Conservation (phyloP, 1,140 invertebrate genomes). For the Tribolium madens region DNA sequence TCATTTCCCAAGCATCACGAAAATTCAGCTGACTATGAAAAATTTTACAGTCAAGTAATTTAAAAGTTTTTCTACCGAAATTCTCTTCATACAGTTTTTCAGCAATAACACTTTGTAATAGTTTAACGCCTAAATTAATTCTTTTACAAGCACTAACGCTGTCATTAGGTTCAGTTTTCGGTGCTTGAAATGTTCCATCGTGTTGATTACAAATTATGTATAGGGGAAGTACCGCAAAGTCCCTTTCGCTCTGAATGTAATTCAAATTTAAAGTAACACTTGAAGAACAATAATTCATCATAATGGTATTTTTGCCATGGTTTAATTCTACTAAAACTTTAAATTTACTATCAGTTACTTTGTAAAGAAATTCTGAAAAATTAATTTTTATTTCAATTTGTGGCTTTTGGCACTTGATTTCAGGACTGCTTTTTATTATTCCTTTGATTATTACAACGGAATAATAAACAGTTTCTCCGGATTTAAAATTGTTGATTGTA, state of each 20-base stretch:
- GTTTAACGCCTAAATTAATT: slow-evolving; percentile 81
- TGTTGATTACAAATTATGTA: slow-evolving; percentile 82
- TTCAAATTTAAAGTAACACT: slow-evolving; percentile 41
- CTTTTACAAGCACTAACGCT: slow-evolving; percentile 80
- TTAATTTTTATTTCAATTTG: slow-evolving; percentile 1
- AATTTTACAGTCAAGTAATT: slow-evolving; percentile 78
- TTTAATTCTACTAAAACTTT: slow-evolving; percentile 58
- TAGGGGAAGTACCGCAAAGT: slow-evolving; percentile 73
- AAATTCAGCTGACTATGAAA: slow-evolving; percentile 80
- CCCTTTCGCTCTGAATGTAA: slow-evolving; percentile 29
- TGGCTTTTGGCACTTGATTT: not conserved
- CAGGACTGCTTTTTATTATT: not conserved
- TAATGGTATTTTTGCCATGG: slow-evolving; percentile 57
- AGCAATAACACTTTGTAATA: slow-evolving; percentile 88
- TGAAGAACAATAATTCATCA: slow-evolving; percentile 55
- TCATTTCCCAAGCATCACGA: slow-evolving; percentile 78
- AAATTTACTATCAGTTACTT: slow-evolving; percentile 48
- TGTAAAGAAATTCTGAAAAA: not conserved
- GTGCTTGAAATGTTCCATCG: slow-evolving; percentile 85
- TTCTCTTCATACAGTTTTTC: slow-evolving; percentile 89
- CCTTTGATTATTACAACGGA: slow-evolving; percentile 41
- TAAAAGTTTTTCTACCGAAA: slow-evolving; percentile 84
- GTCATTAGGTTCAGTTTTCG: slow-evolving; percentile 75
- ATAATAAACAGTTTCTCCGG: slow-evolving; percentile 47
- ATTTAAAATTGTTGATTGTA: slow-evolving; percentile 53